These are phyloP conservation scores for Andrena dorsata DNA, from an alignment of 2,888 invertebrate species.

Conservation along the genomic window DNA sequence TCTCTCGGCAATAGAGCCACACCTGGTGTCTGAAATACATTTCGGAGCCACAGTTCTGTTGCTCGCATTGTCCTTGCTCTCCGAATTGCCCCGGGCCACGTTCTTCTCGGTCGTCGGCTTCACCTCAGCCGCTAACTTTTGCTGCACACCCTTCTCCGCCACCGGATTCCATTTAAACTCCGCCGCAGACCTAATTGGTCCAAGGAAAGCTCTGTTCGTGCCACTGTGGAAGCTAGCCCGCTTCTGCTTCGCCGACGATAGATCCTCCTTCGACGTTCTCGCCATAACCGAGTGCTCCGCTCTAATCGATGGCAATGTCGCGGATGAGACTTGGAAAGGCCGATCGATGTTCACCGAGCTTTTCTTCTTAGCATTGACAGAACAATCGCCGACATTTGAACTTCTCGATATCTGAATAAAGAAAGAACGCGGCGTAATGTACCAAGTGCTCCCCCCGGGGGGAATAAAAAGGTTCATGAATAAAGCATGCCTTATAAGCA, in stretches of 20 bases:
- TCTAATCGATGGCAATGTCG: conserved; percentile 31
- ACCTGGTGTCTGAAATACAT: neutral
- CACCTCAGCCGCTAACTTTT: conserved; percentile 37
- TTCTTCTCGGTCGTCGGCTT: conserved; percentile 29
- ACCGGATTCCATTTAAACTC: conserved; percentile 29
- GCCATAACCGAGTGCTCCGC: conserved; percentile 21
- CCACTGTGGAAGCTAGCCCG: conserved; percentile 79
- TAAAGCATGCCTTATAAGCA: conserved; percentile 1
- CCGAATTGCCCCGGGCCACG: neutral
- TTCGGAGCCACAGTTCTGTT: neutral
- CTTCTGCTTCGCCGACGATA: conserved; percentile 73
- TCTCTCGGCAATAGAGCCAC: neutral
- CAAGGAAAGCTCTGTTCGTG: conserved; percentile 78
- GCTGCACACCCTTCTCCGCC: conserved; percentile 17
- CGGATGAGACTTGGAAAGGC: conserved; percentile 13
- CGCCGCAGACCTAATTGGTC: conserved; percentile 62
- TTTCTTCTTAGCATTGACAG: conserved; percentile 49
- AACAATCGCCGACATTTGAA: neutral
- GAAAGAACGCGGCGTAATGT: neutral
- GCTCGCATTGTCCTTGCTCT: neutral
- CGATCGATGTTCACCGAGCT: conserved; percentile 67
- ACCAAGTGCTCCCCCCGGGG: too few relatives aligned
- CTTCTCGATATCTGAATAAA: conserved; percentile 9
- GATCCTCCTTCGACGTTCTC: conserved; percentile 51
- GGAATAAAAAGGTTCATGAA: neutral